Base-by-base conservation (phyloP, 1,140 invertebrate species). In the Temnothorax curvispinosus region DNA sequence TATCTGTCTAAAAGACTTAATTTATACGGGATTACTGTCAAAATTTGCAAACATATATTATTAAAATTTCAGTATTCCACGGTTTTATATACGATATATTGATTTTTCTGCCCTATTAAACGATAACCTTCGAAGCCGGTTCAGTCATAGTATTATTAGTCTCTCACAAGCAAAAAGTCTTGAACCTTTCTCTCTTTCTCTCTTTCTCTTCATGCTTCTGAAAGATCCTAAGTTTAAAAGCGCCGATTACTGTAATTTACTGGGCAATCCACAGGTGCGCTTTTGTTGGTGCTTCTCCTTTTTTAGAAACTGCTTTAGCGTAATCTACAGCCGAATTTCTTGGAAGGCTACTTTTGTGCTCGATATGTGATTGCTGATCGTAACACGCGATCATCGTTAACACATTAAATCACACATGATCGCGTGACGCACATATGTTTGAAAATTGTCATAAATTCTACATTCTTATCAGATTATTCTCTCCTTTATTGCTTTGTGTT, bases 191-290 rank as follows among this genome's bases (percentile, higher is more conserved):
- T 2, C 38, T 2, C n/a, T 7, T 47, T 54, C 50, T 32, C n/a
- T 38, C 35, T 72, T 13, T 58, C 38, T 52, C 27, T 27, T 27
- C 27, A 27, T 27, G 69, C 69, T 87, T 76, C 71, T 35, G 64
- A 58, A 60, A 27, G 13, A 60, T n/a, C 38, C 44, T 9, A 77
- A 44, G 32, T 80, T 50, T 50, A 27, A 81, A 80, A 56, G n/a
- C 50, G 41, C 35, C 47, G 52, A 87, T 87, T 87, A 81, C 58
- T 72, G 44, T 87, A 87, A 88, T 88, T 87, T 88, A 47, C 80
- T 58, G 18, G 27, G 11, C 41, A n/a, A 35, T 64, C 32, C 32
- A 72, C 85, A 88, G 85, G 64, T 81, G 87, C 54, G 67, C 74
- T 58, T 81, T 47, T 78, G 41, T 71, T 69, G 38, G 50, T n/a